Conservation (phyloP, 35 echinoderm and acorn worm species). For the Chiridota heheva region DNA sequence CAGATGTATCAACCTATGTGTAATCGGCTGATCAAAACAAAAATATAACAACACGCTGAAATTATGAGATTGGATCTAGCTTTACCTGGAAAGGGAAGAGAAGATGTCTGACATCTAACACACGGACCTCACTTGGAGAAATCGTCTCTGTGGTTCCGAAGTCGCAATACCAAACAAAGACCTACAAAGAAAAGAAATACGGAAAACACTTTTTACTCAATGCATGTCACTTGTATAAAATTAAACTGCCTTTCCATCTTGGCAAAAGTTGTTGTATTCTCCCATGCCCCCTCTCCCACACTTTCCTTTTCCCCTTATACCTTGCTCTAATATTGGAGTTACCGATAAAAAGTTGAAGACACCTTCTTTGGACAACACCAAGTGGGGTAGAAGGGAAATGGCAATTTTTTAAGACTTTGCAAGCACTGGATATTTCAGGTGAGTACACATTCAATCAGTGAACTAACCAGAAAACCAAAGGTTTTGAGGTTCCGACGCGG, state of each 20-base stretch:
- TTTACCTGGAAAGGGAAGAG: constrained; percentile 35
- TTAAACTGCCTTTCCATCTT: not conserved
- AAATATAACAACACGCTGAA: not conserved
- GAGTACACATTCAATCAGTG: no score
- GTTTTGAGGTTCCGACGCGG: no score
- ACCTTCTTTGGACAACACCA: not conserved
- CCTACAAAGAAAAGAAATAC: not conserved
- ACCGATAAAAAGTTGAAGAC: no score
- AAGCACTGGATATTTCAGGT: not conserved
- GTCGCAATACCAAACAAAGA: constrained; percentile 45
- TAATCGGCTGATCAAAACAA: constrained; percentile 21
- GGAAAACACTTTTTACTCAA: not conserved
- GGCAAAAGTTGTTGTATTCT: not conserved
- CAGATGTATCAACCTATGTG: no score
- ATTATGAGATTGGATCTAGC: not conserved
- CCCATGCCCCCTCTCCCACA: not conserved
- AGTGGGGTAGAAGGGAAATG: not conserved
- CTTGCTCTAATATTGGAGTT: no score
- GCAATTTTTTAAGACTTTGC: not conserved
- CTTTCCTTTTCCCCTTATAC: not conserved
- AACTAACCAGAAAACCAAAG: no score
- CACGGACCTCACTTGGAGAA: constrained; percentile 33
- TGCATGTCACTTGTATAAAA: no score
- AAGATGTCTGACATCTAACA: constrained; percentile 25
- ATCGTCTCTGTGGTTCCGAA: constrained; percentile 44